Evolutionary conservation across 2,113 vertebrate species (phyloP).

Genomic region (Cisticola juncidis): DNA sequence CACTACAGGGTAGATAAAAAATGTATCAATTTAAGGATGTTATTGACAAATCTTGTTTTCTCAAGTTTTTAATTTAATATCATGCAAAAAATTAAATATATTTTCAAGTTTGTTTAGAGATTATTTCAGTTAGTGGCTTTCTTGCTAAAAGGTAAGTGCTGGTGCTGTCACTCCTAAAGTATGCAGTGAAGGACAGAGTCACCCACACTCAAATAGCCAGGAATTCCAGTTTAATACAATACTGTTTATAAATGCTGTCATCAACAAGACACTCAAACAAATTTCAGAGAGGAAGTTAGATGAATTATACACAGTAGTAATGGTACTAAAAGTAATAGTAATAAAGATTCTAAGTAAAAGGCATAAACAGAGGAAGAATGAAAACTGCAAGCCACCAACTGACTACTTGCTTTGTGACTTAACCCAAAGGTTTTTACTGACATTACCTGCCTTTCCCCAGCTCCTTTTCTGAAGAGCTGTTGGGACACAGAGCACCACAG

Average conservation of each 20-base stretch:
- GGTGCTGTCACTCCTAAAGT: not conserved
- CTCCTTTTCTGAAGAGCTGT: not conserved
- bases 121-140: not conserved
- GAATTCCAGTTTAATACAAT: not conserved
- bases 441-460: not conserved
- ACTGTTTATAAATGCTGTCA: rapidly evolving
- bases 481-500: not conserved
- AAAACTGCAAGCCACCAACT: not conserved
- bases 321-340: not conserved
- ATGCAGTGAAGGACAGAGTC: not conserved
- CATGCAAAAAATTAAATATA: not conserved
- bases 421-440: not conserved
- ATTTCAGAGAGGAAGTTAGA: not conserved
- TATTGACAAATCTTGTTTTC: not conserved
- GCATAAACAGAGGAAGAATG: not conserved
- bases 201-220: not conserved
- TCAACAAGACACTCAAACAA: not conserved
- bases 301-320: not conserved
- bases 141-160: not conserved
- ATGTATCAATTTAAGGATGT: not conserved
- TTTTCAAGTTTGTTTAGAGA: not conserved
- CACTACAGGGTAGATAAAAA: not conserved
- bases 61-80: not conserved
- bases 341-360: not conserved
- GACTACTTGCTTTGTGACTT: not conserved